phyloP scores from a whole-genome alignment of 2,113 vertebrate genomes.

The Alethe castanea region DNA sequence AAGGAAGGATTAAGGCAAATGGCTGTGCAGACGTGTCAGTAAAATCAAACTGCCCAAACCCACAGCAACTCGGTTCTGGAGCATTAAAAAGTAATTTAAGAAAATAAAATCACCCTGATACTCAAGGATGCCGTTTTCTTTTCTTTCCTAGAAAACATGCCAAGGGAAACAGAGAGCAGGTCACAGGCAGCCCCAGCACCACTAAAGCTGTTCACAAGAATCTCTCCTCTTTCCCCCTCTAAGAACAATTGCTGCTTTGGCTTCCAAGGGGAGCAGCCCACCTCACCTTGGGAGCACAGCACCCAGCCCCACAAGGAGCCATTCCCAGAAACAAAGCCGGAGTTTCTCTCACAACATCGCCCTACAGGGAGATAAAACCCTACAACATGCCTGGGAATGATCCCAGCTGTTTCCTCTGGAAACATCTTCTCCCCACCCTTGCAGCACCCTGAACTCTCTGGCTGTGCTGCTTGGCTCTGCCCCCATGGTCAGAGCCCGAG shows the following conservation, averaged over 20 bases:
- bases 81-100: background rate
- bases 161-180: background rate
- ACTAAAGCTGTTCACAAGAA: background rate
- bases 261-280: background rate
- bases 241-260: background rate
- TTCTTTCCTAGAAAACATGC: background rate
- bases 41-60: background rate
- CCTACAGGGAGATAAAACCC: background rate
- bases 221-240: background rate
- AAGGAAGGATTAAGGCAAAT: background rate
- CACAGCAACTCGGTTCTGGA: background rate
- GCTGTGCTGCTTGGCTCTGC: background rate
- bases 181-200: background rate
- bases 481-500: fast-evolving
- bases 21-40: background rate
- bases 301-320: background rate
- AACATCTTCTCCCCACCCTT: background rate
- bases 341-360: fast-evolving
- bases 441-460: background rate
- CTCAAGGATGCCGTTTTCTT: background rate
- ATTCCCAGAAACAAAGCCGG: background rate
- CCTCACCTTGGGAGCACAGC: background rate
- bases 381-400: background rate
- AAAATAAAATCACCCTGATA: background rate
- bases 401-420: background rate